Evolutionary conservation across 2,797 vertebrate species (phyloP), one percentile per base, ranked within the genome.

Genomic region (Oreochromis grahami): DNA sequence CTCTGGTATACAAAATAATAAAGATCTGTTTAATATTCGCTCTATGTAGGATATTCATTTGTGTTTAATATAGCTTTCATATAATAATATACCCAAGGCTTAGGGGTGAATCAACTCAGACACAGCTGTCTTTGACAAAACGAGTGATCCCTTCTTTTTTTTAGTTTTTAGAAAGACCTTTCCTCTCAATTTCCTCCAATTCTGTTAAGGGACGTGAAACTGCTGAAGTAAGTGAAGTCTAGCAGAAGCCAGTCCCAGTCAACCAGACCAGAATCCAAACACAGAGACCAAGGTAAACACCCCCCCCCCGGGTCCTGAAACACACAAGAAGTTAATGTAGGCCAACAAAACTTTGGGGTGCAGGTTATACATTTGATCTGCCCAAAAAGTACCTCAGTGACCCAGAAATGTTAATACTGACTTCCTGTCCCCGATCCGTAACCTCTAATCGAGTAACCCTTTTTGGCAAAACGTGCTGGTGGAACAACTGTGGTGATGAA

Each of bases 1-100:
- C 93, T 94, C 94, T 93, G 86, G 91, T 92, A 95, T 94, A 90
- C 86, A 93, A 95, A 94, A 93, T 90, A 93, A 89, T 86, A 91
- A 88, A 87, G 21, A 89, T 91, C 89, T 90, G 78, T 87, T 92
- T 90, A 93, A 82, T 91, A 91, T 91, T 91, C 81, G 53, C 86
- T 91, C 55, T 88, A 86, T 82, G 55, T 86, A 60, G 77, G 85
- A 84, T 72, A 82, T 84, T 34, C 68, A 79, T 89, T 86, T 90
- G 52, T 89, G 63, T 91, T 85, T 90, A 90, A 94, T 93, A 93
- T 93, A 92, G 90, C 85, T 91, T 86, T 92, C 48, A 81, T 93
- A 87, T 87, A 81, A 50, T 74, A 74, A 88, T 85, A 85, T 90
- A 92, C 84, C 88, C 95, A 94, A 95, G 94, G 95, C 94, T 93